phyloP scores from a whole-genome alignment of 1,140 invertebrate genomes.

The Lepidotrigona ventralis region DNA sequence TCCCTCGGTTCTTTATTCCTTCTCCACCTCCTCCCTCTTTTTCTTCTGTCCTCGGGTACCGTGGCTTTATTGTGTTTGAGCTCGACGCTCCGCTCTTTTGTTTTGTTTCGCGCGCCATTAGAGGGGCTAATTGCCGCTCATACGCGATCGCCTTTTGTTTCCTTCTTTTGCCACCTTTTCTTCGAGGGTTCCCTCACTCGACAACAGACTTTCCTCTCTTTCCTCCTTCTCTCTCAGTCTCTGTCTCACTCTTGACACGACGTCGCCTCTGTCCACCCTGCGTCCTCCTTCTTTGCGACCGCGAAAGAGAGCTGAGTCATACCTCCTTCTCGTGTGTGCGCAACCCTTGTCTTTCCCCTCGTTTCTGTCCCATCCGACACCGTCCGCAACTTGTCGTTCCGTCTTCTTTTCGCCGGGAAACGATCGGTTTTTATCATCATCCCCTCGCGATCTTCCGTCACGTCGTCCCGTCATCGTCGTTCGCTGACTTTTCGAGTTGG shows the following conservation, averaged over 20 bases:
- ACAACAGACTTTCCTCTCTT: slow-evolving; percentile 14
- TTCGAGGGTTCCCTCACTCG: slow-evolving; percentile 45
- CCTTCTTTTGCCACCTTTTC: slow-evolving; percentile 71
- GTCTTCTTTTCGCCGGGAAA: slow-evolving; percentile 43
- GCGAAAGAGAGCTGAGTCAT: slow-evolving; percentile 52
- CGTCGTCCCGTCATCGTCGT: slow-evolving; percentile 3
- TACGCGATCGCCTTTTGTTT: slow-evolving; percentile 78
- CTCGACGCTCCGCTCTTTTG: slow-evolving; percentile 73
- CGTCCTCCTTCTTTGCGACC: slow-evolving; percentile 42
- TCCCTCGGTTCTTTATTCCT: slow-evolving; percentile 64
- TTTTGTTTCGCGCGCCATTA: slow-evolving; percentile 79
- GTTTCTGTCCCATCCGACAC: slow-evolving; percentile 45
- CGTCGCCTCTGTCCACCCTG: slow-evolving; percentile 5
- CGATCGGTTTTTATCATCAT: slow-evolving; percentile 64
- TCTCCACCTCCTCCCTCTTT: slow-evolving; percentile 39
- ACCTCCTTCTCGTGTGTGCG: slow-evolving; percentile 16
- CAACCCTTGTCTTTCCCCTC: slow-evolving; percentile 33
- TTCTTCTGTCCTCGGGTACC: slow-evolving; percentile 48
- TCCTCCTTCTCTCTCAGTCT: too few relatives aligned
- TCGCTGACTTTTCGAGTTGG: not conserved
- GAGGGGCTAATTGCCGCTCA: slow-evolving; percentile 79
- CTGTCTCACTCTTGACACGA: slow-evolving; percentile 28
- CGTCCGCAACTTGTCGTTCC: slow-evolving; percentile 47
- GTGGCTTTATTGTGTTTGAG: slow-evolving; percentile 73
- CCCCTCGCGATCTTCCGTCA: slow-evolving; percentile 27